Conservation (phyloP, 2,888 invertebrate genomes). For the Neelides folsomi region DNA sequence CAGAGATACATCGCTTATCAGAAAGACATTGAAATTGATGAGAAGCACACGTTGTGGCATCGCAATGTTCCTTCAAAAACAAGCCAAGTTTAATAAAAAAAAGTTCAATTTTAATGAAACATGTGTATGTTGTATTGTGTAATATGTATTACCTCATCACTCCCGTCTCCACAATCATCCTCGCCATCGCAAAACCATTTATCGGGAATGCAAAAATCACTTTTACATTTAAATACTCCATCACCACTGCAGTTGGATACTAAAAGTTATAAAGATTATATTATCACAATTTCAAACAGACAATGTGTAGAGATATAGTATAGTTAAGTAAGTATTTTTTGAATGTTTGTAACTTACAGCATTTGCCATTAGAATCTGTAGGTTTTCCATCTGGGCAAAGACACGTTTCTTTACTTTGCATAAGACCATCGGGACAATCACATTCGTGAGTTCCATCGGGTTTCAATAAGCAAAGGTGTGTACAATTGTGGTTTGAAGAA, state of each 20-base stretch:
- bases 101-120: background rate
- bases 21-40: constrained; percentile 8
- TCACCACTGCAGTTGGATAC: constrained; percentile 9
- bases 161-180: constrained; percentile 8
- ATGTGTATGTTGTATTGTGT: background rate
- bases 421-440: constrained; percentile 66
- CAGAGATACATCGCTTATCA: constrained; percentile 11
- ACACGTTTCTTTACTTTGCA: constrained; percentile 45
- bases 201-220: constrained; percentile 11
- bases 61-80: too few species aligned
- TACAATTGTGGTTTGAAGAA: constrained; percentile 47
- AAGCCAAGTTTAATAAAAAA: too few species aligned
- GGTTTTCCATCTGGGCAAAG: constrained; percentile 57
- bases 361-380: constrained; percentile 55
- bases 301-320: background rate
- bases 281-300: too few species aligned
- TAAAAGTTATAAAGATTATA: too few species aligned
- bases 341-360: constrained; percentile 36
- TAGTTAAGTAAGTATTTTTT: background rate
- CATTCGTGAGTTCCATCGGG: constrained; percentile 56
- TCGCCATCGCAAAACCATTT: constrained; percentile 15
- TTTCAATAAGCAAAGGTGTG: constrained; percentile 62
- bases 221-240: constrained; percentile 7
- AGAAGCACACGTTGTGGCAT: background rate
- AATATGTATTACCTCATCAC: constrained; percentile 3